Evolutionary conservation across 1,140 invertebrate species (phyloP), one percentile per base, ranked within the genome.

Genomic region (Drosophila kikkawai): DNA sequence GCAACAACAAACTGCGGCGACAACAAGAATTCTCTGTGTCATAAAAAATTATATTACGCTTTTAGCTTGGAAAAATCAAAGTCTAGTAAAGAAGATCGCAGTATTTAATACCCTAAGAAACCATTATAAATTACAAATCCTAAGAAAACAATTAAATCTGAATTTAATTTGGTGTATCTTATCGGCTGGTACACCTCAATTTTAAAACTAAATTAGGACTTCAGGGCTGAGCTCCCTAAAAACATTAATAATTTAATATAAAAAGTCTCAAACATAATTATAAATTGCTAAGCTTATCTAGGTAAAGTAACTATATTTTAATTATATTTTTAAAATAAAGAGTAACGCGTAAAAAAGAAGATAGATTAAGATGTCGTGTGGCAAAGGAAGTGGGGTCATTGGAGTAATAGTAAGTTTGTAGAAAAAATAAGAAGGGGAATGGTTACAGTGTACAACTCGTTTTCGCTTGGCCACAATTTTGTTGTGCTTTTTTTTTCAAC

Each of bases 41-140:
- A 88, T 87, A 88, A 87, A 86, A 88, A 87, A 80, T 83, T 83
- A 88, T 71, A 78, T 78, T 78, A 77, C 48, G 67, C 61, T 74
- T 73, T 37, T 42, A 39, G 48, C 39, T 75, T 57, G 50, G 44
- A 51, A 29, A 50, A 39, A 22, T 12, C n/a, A 53, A 32, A 39
- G 11, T 12, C 4, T 7, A 22, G 1, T 2, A 11, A 4, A 6
- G 2, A 11, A 22, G 34, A 55, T 15, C 17, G 51, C 12, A 37
- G 12, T 13, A 37, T 9, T 55, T 11, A 37, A 37, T 39, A 55
- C 51, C 51, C 51, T 37, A 37, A 6, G 12, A 22, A 13, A 22
- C 4, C 3, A 29, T n/a, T n/a, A 50, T 8, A n/a, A 4, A 50
- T 15, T 53, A 19, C 0, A 19, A 19, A 12, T 5, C 3, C 3